phyloP scores from a whole-genome alignment of 2,797 vertebrate genomes.

The Pipistrellus kuhlii region DNA sequence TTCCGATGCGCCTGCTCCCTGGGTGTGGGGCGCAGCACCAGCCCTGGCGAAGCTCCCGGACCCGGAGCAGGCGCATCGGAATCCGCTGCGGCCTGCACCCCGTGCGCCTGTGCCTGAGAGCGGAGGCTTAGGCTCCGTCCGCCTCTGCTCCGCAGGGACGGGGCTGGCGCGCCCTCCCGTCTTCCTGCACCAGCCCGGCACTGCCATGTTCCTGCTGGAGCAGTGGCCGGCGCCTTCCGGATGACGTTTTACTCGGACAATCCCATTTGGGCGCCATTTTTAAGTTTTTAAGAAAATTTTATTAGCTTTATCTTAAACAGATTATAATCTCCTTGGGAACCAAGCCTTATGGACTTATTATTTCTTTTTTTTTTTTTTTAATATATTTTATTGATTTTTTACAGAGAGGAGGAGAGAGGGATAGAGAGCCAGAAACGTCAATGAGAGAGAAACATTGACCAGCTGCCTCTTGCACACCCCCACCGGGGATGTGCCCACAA shows the following conservation, averaged over 20 bases:
- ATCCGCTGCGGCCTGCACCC: background rate
- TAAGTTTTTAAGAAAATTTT: background rate
- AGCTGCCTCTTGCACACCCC: no score
- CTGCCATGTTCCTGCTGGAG: background rate
- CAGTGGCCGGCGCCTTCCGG: background rate
- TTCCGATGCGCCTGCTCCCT: no score
- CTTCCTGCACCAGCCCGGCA: no score
- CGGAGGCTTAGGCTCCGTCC: background rate
- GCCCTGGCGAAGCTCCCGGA: background rate
- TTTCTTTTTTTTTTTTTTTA: no score
- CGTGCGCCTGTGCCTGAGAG: background rate
- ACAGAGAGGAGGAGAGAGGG: no score
- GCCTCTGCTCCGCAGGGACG: background rate
- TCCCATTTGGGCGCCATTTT: background rate
- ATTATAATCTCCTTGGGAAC: background rate
- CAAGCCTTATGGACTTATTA: background rate
- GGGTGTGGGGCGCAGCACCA: background rate
- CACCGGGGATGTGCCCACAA: no score
- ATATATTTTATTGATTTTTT: no score
- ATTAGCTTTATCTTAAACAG: conserved; percentile 17
- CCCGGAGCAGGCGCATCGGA: background rate
- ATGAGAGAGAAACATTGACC: no score
- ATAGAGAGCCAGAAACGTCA: no score
- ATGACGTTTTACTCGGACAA: background rate
- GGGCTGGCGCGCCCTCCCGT: no score